Base-by-base conservation (phyloP, 92 coral and sea anemone species). In the Ricordea florida region DNA sequence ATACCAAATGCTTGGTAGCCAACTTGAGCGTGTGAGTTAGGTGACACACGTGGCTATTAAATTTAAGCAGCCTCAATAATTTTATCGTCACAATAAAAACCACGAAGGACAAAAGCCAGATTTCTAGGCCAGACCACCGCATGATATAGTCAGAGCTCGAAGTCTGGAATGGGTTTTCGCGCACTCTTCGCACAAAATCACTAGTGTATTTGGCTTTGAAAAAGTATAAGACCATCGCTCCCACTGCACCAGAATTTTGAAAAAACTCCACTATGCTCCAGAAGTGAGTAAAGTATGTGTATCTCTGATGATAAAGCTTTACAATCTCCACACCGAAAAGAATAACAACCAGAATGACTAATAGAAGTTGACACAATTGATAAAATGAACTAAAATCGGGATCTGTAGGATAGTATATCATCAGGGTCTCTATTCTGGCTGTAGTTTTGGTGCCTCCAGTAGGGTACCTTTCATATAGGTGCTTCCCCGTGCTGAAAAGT, bases 241-340 rank as follows among this genome's bases (percentile, higher is more conserved):
- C 79, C 15, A 69, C 67, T 26, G 97, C 76, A 48, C 84, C 40
- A n/a, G 36, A 48, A 10, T 83, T 74, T 77, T 87, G 78, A 29
- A 79, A 34, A 21, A 87, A 45, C 28, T 91, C 97, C 70, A 91
- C 44, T 80, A 92, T 83, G 63, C 84, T 91, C 93, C 93, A 78
- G 53, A 83, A 50, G 5, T 76, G 79, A 46, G 44, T 72, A 30
- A 90, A 83, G 63, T 91, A 91, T 11, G 21, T 40, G 27, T 87
- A 83, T 63, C 93, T 74, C 64, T 71, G 80, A 1, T 48, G 43
- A 74, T 72, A 83, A 0, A 83, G 43, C 45, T 79, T 88, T 6
- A 66, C 48, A 3, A 79, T 43, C 64, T 91, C 97, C 47, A 63
- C 42, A 14, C 83, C 62, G 31, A 83, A 63, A 48, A 89, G 73